phyloP scores from a whole-genome alignment of 2,797 vertebrate species.

The Agapornis canus region DNA sequence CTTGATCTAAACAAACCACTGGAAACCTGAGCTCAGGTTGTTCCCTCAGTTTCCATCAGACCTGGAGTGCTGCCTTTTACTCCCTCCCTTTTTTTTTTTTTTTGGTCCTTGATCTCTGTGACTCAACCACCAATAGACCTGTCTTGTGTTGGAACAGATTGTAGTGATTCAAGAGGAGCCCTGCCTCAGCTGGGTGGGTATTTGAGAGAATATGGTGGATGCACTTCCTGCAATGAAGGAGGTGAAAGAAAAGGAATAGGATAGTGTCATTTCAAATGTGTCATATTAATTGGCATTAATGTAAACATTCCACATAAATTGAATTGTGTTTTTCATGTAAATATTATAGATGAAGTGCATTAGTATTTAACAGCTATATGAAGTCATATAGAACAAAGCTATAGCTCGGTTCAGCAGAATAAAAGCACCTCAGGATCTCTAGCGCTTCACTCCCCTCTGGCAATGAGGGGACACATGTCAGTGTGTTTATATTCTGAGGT shows the following conservation, averaged over 20 bases:
- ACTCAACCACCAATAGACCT: neutral
- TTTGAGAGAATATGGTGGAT: neutral
- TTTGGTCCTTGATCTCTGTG: neutral
- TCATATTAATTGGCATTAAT: conserved; percentile 14
- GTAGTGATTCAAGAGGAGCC: neutral
- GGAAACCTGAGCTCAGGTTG: neutral
- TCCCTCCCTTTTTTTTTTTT: neutral
- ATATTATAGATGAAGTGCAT: neutral
- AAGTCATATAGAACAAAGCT: neutral
- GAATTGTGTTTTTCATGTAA: neutral
- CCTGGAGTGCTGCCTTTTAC: neutral
- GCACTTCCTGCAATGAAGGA: neutral
- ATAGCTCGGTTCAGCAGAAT: neutral
- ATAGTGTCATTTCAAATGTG: neutral
- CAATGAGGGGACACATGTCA: neutral
- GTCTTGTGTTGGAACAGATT: neutral
- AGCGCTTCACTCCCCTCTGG: neutral
- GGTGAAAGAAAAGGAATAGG: neutral
- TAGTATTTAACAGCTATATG: neutral
- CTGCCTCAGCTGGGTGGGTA: neutral
- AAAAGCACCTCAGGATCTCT: neutral
- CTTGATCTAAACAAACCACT: neutral
- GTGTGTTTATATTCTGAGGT: neutral
- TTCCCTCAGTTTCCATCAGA: neutral
- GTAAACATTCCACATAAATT: neutral